Conservation (phyloP, 1,140 invertebrate species). For the Metaphire vulgaris region DNA sequence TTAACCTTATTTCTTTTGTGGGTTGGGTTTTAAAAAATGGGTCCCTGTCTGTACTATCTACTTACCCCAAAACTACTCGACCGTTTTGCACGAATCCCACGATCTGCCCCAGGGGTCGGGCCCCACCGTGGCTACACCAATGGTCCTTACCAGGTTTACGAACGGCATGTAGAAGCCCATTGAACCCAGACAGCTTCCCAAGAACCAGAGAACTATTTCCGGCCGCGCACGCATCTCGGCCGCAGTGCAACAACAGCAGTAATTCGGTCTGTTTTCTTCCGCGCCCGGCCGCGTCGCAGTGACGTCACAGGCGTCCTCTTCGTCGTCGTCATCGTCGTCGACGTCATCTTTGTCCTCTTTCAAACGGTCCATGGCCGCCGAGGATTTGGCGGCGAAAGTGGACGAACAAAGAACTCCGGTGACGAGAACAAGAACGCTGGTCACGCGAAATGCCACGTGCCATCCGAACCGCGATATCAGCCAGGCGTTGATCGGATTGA, state of each 20-base stretch:
- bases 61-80: no score
- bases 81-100: no score
- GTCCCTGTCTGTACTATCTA: no score
- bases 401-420: slow-evolving; percentile 13
- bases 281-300: not conserved
- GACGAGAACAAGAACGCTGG: slow-evolving; percentile 11
- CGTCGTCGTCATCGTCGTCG: not conserved
- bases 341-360: not conserved
- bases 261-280: not conserved
- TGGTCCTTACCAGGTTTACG: slow-evolving; percentile 26
- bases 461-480: slow-evolving; percentile 14
- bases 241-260: not conserved
- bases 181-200: slow-evolving; percentile 21
- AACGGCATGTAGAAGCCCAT: slow-evolving; percentile 27
- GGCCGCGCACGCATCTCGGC: slow-evolving; percentile 5
- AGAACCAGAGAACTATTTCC: slow-evolving; percentile 23
- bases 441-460: slow-evolving; percentile 22
- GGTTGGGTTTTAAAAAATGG: no score
- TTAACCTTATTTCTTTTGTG: no score
- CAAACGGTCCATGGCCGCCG: not conserved
- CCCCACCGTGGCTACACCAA: no score
- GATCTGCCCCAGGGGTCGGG: no score
- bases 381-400: not conserved
- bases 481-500: slow-evolving; percentile 28
- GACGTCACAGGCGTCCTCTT: not conserved